Conservation (phyloP, 2,113 vertebrate species). For the Cacatua alba region DNA sequence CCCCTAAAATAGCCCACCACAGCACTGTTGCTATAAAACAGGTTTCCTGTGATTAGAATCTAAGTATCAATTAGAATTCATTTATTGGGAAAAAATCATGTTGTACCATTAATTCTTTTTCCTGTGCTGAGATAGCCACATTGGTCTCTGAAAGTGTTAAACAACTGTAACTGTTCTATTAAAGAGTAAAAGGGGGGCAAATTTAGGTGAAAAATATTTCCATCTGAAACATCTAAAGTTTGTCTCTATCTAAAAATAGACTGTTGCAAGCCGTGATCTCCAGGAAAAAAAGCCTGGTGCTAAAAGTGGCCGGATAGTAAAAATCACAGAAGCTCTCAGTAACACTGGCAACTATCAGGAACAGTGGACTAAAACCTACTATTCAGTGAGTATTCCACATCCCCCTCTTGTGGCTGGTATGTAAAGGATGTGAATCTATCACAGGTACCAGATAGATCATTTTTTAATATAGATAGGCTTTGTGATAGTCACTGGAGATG, state of each 20-base stretch:
- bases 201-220: neutral
- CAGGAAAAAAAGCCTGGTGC: neutral
- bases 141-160: neutral
- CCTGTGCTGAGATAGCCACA: neutral
- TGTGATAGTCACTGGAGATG: neutral
- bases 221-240: neutral
- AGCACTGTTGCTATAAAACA: constrained; percentile 9
- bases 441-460: neutral
- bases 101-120: neutral
- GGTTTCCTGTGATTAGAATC: constrained; percentile 19
- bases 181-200: neutral
- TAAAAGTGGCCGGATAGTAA: neutral
- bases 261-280: neutral
- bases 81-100: neutral
- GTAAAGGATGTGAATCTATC: neutral
- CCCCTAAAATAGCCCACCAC: constrained; percentile 54
- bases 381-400: constrained; percentile 27
- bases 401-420: constrained; percentile 60
- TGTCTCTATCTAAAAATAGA: neutral
- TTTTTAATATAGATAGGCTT: neutral
- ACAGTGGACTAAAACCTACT: neutral
- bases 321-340: neutral
- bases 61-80: constrained; percentile 50
- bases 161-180: neutral
- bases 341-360: neutral